These are phyloP conservation scores for Cuniculus paca DNA, from an alignment of 2,797 vertebrate species.

Conservation along the genomic window DNA sequence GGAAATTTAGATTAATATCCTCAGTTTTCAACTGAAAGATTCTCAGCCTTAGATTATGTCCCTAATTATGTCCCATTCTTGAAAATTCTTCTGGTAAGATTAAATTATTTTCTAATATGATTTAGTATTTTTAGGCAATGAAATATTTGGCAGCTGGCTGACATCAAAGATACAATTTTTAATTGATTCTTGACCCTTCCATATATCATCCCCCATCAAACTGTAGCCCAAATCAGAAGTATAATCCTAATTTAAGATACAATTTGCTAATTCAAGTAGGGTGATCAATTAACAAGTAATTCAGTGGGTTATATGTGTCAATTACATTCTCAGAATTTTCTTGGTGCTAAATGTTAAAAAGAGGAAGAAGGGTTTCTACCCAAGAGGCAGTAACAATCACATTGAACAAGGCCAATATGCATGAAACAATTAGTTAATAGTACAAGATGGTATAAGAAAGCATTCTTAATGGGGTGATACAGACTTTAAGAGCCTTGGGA, in stretches of 20 bases:
- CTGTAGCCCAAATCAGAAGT: not conserved
- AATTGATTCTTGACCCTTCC: not conserved
- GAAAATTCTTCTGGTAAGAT: not conserved
- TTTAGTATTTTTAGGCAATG: not conserved
- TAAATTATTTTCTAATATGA: slow-evolving; percentile 12
- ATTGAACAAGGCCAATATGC: not conserved
- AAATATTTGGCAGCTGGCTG: not conserved
- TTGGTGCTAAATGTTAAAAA: not conserved
- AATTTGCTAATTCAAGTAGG: not conserved
- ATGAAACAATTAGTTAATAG: slow-evolving; percentile 71
- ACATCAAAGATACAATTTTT: slow-evolving; percentile 39
- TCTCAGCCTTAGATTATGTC: not conserved
- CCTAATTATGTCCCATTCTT: not conserved
- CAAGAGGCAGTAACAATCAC: slow-evolving; percentile 39
- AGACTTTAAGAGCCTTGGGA: slow-evolving; percentile 65
- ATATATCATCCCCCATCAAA: not conserved
- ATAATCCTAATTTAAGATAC: slow-evolving; percentile 23
- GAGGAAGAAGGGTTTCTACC: not conserved
- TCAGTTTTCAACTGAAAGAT: slow-evolving; percentile 16
- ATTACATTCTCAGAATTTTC: slow-evolving; percentile 27
- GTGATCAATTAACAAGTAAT: not conserved
- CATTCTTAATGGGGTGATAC: slow-evolving; percentile 48
- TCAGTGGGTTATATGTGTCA: slow-evolving; percentile 23
- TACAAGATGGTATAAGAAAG: slow-evolving; percentile 57
- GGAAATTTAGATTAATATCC: not conserved